phyloP scores from a whole-genome alignment of 2,888 invertebrate genomes.

The Napeogenes sylphis region DNA sequence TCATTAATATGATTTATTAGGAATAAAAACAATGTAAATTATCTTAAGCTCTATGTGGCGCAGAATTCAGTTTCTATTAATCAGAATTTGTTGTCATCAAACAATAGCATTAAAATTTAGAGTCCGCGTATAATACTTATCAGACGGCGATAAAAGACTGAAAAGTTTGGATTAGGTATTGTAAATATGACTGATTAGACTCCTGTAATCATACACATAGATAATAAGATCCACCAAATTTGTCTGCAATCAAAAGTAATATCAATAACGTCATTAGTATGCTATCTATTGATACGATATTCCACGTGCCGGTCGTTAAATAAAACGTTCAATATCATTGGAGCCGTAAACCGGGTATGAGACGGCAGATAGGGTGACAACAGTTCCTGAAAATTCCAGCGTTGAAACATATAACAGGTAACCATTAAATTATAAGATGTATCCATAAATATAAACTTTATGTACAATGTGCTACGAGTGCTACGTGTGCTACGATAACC shows the following conservation, averaged over 20 bases:
- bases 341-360: slow-evolving; percentile 53
- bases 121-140: slow-evolving; percentile 12
- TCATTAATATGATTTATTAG: background rate
- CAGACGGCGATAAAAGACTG: slow-evolving; percentile 21
- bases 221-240: slow-evolving; percentile 15
- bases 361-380: slow-evolving; percentile 58
- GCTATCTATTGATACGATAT: slow-evolving; percentile 37
- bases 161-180: slow-evolving; percentile 21
- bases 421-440: slow-evolving; percentile 28
- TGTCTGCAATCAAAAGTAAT: slow-evolving; percentile 32
- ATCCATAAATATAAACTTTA: slow-evolving; percentile 49
- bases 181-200: slow-evolving; percentile 17
- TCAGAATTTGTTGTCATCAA: background rate
- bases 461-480: slow-evolving; percentile 41
- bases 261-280: slow-evolving; percentile 43
- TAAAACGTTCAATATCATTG: slow-evolving; percentile 54
- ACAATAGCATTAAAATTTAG: background rate
- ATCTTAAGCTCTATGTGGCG: background rate
- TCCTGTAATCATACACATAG: slow-evolving; percentile 13
- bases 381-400: slow-evolving; percentile 47
- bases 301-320: slow-evolving; percentile 52
- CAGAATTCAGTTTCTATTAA: background rate
- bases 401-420: slow-evolving; percentile 38
- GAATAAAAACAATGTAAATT: too few species aligned
- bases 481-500: slow-evolving; percentile 23